phyloP scores from a whole-genome alignment of 2,113 vertebrate species.

The Sisor rabdophorus region DNA sequence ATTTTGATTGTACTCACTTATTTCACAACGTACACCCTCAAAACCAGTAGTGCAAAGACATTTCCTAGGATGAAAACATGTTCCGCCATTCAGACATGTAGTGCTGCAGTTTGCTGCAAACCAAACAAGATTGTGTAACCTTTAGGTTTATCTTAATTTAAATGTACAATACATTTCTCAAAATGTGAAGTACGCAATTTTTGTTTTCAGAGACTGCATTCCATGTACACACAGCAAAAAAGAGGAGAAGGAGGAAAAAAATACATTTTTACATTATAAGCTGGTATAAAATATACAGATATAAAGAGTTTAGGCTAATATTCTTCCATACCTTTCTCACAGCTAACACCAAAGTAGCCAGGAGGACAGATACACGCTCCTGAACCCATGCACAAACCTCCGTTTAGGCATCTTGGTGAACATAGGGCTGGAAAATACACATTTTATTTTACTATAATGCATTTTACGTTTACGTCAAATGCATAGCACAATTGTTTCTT shows the following conservation, averaged over 20 bases:
- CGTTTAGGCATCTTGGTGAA: constrained; percentile 77
- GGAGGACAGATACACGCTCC: constrained; percentile 85
- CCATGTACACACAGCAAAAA: too few relatives aligned
- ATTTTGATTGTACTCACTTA: constrained; percentile 71
- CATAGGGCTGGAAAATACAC: constrained; percentile 70
- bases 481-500: neutral
- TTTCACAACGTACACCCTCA: constrained; percentile 81
- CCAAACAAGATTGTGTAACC: neutral
- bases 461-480: neutral
- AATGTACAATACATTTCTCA: constrained; percentile 1
- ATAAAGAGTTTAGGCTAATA: neutral
- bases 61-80: constrained; percentile 84
- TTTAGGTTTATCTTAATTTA: neutral
- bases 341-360: constrained; percentile 81
- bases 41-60: constrained; percentile 82
- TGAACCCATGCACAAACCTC: constrained; percentile 80
- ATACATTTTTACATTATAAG: too few relatives aligned
- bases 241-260: too few relatives aligned
- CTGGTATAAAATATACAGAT: too few relatives aligned
- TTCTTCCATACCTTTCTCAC: constrained; percentile 77
- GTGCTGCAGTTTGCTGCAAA: constrained; percentile 79
- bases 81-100: constrained; percentile 83
- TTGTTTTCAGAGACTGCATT: too few relatives aligned
- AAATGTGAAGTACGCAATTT: too few relatives aligned
- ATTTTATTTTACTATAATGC: neutral